Base-by-base conservation (phyloP, 2,797 vertebrate species). In the Nothura maculosa region DNA sequence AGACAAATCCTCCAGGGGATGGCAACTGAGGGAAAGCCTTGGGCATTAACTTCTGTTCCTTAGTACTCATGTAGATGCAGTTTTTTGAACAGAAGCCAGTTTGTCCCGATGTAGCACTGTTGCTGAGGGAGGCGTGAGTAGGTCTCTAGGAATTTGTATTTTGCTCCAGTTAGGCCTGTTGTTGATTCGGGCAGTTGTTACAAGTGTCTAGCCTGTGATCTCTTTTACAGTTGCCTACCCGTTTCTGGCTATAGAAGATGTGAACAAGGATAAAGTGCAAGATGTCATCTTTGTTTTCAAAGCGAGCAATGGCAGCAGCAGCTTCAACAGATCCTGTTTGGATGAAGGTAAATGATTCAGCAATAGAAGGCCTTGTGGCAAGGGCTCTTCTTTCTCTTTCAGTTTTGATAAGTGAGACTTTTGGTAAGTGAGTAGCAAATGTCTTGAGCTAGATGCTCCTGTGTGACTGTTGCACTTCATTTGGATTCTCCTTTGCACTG, bases 271-370 rank as follows among this genome's bases (percentile, higher is more conserved):
- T 97, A 98, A 98, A 89, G 98, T 99, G 78, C 97, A 98, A 87
- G 99, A 99, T 45, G 94, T 99, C 34, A 22, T 99, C 84, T 98
- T 99, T 81, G 97, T 98, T 80, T 96, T 98, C 90, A 98, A 97
- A 96, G 97, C 92, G 12, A 63, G 74, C 78, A 96, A 97, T 0
- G 77, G 93, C 93, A 97, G 82, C 64, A 95, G 91, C 92, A 80
- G n/a, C 70, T 87, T 61, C 75, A 99, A 98, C 97, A 92, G 72
- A 3, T 98, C 98, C 6, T 99, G 99, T 62, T 25, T 74, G 9
- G 93, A 94, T 38, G 94, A 96, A 98, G 98, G 99, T 99, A 97
- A 72, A 15, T n/a, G 38, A 17, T 27, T 72, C 38, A 62, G 45
- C 58, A 69, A 18, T 3, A 52, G 30, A 54, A 74, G 10, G 1